Evolutionary conservation across 2,113 vertebrate genomes (phyloP).

Genomic region (Arvicanthis niloticus): DNA sequence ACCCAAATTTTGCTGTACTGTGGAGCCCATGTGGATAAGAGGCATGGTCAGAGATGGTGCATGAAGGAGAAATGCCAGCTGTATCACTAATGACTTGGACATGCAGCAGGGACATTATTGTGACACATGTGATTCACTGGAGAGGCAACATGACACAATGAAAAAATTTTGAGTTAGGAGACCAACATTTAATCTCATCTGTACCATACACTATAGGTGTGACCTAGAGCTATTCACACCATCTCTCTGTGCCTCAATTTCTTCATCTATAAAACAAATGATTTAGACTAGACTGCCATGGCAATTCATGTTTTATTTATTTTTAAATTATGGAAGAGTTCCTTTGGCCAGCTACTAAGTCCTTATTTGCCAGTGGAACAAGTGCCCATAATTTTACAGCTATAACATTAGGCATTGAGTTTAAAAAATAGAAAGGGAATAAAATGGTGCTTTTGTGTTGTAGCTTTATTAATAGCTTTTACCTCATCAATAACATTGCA

Average conservation of each 20-base stretch:
- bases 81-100: not conserved
- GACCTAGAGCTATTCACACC: not conserved
- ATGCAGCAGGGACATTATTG: not conserved
- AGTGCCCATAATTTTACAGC: slow-evolving; percentile 55
- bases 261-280: slow-evolving; percentile 49
- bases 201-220: not conserved
- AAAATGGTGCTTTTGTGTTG: slow-evolving; percentile 66
- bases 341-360: slow-evolving; percentile 36
- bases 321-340: slow-evolving; percentile 74
- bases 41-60: not conserved
- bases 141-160: not conserved
- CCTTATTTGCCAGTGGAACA: slow-evolving; percentile 36
- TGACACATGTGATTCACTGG: not conserved
- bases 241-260: slow-evolving; percentile 58
- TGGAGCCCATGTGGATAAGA: not conserved
- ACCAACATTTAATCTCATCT: slow-evolving; percentile 19
- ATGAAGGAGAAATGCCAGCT: not conserved
- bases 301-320: slow-evolving; percentile 82
- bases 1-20: not conserved
- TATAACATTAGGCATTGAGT: slow-evolving; percentile 66
- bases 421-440: slow-evolving; percentile 74
- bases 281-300: slow-evolving; percentile 38
- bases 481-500: slow-evolving; percentile 58
- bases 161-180: not conserved
- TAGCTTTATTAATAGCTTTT: slow-evolving; percentile 72